Conservation (phyloP, 2,797 vertebrate species). For the Clamator glandarius region DNA sequence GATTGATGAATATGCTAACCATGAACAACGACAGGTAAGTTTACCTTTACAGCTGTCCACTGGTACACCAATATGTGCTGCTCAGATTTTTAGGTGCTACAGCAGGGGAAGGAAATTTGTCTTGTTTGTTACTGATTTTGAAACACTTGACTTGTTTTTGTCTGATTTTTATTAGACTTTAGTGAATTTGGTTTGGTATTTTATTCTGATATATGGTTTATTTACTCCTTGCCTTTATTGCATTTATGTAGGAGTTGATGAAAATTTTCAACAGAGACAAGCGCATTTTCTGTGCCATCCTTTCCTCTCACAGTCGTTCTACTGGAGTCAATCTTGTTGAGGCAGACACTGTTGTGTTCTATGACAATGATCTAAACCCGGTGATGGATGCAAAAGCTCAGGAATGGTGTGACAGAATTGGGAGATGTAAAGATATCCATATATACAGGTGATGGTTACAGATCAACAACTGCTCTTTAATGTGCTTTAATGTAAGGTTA, state of each 20-base stretch:
- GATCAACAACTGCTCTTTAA: fast-evolving
- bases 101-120: background rate
- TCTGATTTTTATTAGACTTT: background rate
- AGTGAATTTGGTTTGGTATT: background rate
- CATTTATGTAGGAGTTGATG: constrained; percentile 83
- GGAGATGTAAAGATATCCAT: constrained; percentile 93
- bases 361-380: constrained; percentile 93
- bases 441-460: constrained; percentile 87
- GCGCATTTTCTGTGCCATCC: constrained; percentile 91
- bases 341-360: constrained; percentile 93
- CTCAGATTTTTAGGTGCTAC: background rate
- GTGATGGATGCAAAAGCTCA: constrained; percentile 93
- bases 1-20: constrained; percentile 90
- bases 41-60: background rate
- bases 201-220: background rate
- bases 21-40: constrained; percentile 89
- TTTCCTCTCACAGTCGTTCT: constrained; percentile 92
- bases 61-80: background rate
- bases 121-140: background rate
- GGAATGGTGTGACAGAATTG: constrained; percentile 94
- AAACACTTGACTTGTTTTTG: background rate
- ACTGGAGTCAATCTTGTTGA: constrained; percentile 88
- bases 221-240: background rate
- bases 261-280: constrained; percentile 90
- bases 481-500: background rate